These are phyloP conservation scores for Sterrhoptilus dennistouni DNA, from an alignment of 2,113 vertebrate genomes.

Conservation along the genomic window DNA sequence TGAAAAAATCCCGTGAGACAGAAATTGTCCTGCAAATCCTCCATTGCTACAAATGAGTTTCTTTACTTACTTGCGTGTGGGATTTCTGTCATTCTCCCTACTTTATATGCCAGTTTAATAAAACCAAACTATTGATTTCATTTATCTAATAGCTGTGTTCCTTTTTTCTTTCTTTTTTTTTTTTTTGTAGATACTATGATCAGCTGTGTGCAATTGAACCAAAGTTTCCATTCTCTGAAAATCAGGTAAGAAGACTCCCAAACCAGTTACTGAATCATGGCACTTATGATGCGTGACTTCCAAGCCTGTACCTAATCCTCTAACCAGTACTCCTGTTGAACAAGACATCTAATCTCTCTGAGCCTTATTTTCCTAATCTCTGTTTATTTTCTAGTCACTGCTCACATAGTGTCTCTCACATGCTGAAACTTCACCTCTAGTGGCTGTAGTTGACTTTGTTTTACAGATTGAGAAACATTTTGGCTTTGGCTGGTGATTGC, in stretches of 20 bases:
- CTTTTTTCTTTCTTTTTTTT: neutral
- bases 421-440: neutral
- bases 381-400: neutral
- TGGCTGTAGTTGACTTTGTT: neutral
- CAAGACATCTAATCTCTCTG: neutral
- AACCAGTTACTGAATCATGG: neutral
- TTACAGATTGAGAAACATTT: neutral
- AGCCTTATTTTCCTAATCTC: neutral
- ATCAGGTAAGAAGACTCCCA: slow-evolving; percentile 81
- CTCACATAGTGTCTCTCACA: neutral
- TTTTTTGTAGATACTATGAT: slow-evolving; percentile 89
- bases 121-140: neutral
- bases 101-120: neutral
- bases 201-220: slow-evolving; percentile 94
- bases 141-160: neutral
- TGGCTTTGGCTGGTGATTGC: neutral
- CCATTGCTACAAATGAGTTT: neutral
- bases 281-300: accelerated
- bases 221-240: slow-evolving; percentile 97
- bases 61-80: neutral
- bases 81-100: neutral
- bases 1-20: neutral
- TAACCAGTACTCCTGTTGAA: neutral
- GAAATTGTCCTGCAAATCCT: neutral
- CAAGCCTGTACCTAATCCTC: neutral